Base-by-base conservation (phyloP, 2,888 invertebrate species). In the Antheraea assamensis region DNA sequence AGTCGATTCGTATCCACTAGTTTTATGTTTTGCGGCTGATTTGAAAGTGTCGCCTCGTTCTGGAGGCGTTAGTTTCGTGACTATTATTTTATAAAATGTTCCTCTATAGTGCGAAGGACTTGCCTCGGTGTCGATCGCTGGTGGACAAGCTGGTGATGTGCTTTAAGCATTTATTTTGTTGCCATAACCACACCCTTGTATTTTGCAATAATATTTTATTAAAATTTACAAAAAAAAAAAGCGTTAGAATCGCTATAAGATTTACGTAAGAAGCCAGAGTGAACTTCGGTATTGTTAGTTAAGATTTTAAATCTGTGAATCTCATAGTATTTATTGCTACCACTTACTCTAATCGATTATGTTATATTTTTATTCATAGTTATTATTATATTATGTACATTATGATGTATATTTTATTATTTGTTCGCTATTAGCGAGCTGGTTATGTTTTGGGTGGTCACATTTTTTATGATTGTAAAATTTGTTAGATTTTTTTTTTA, bases 161-260 rank as follows among this genome's bases (percentile, higher is more conserved):
- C 95, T 94, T 94, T 92, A 94, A 95, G 95, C 95, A 95, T 95
- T 95, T 95, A 94, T 94, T 94, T 93, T 92, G 95, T 95, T 95
- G 95, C 95, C 94, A 95, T 95, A 95, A 93, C 92, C 92, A 93
- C 93, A 93, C 89, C n/a, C 90, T 90, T 93, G 88, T 92, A 93
- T 93, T n/a, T 68, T 94, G 94, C 94, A 94, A 94, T 93, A 94
- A 94, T 94, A 93, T 93, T 93, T 92, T 93, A 93, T 92, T 92
- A 93, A 93, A 92, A 90, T 92, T 92, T 92, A 93, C 92, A 92
- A 92, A 86, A 92, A 92, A 92, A 86, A 92, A 86, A 90, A 88
- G 88, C 87, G 90, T 91, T 90, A 90, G 90, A 88, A 85, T 90
- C 90, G 91, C 92, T 91, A 90, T 92, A 91, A 90, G 90, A 86